Evolutionary conservation across 2,113 vertebrate species (phyloP), one percentile per base, ranked within the genome.

Genomic region (Bubo scandiacus): DNA sequence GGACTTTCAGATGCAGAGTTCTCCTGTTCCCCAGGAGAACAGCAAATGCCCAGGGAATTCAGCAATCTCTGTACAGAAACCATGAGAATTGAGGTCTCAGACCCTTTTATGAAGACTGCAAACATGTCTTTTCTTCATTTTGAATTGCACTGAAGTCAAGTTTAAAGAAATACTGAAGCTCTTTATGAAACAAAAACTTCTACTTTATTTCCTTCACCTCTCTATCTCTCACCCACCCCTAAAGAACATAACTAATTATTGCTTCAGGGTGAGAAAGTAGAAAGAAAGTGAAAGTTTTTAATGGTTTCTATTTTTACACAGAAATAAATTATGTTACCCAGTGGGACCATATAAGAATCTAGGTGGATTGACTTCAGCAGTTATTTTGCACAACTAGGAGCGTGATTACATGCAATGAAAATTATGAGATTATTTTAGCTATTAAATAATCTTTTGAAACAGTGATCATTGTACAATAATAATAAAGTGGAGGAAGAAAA

Each of bases 241-340:
- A 45, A 96, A 96, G 86, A 87, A 75, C 65, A 30, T 36, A 74
- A 78, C 26, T 86, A 86, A 93, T 94, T 95, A 86, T 81, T 93
- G 67, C 88, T 92, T 27, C 72, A 91, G 88, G 59, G 68, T 49
- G 27, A 91, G 63, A 93, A 88, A 90, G 34, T 4, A 86, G 32
- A 90, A 92, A 36, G 54, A 72, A 94, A 59, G 54, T 81, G 40
- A 65, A 92, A 93, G 40, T 67, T 66, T 12, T 82, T 93, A 95
- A 96, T 74, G 47, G 30, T 83, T 96, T 92, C 90, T 94, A 86
- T 93, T 95, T 96, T 96, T 92, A 79, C 18, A 57, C 12, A 59
- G 86, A 81, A 59, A 83, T 81, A 92, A 88, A 42, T 95, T 0
- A 43, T 43, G 34, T 59, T 70, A 86, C 32, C 26, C n/a, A 26